Evolutionary conservation across 92 coral and sea anemone species (phyloP).

Genomic region (Porites divaricata): DNA sequence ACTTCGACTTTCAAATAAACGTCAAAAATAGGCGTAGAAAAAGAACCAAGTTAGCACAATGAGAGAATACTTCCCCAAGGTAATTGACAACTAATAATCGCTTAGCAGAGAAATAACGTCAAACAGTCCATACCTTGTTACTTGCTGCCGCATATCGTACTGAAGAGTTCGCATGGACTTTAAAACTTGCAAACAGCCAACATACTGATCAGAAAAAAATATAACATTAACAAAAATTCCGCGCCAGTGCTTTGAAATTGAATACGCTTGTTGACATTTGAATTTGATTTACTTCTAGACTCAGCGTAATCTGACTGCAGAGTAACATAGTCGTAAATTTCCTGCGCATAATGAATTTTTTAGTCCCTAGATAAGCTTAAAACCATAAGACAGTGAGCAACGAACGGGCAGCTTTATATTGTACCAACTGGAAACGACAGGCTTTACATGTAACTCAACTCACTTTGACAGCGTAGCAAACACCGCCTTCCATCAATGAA

Average conservation of each 20-base stretch:
- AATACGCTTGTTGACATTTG: neutral
- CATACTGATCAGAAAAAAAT: slow-evolving; percentile 68
- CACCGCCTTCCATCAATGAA: slow-evolving; percentile 93
- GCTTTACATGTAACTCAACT: slow-evolving; percentile 11
- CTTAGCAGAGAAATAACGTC: neutral
- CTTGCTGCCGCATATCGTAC: slow-evolving; percentile 95
- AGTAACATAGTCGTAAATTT: neutral
- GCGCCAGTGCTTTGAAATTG: neutral
- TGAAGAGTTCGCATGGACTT: slow-evolving; percentile 98
- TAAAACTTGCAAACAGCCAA: slow-evolving; percentile 91
- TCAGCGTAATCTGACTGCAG: too few relatives aligned
- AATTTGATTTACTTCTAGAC: too few relatives aligned
- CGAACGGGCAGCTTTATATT: neutral
- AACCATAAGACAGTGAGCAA: neutral
- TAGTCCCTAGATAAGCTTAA: neutral
- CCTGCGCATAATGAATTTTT: neutral
- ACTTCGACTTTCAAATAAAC: too few relatives aligned
- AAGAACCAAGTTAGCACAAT: too few relatives aligned
- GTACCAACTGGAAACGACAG: neutral
- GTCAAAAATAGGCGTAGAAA: too few relatives aligned
- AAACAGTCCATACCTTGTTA: slow-evolving; percentile 70
- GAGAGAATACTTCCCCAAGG: too few relatives aligned
- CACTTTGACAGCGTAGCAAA: slow-evolving; percentile 96
- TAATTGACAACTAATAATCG: neutral
- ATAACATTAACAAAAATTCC: neutral